phyloP scores from a whole-genome alignment of 2,797 vertebrate genomes.

The Alcedo atthis region DNA sequence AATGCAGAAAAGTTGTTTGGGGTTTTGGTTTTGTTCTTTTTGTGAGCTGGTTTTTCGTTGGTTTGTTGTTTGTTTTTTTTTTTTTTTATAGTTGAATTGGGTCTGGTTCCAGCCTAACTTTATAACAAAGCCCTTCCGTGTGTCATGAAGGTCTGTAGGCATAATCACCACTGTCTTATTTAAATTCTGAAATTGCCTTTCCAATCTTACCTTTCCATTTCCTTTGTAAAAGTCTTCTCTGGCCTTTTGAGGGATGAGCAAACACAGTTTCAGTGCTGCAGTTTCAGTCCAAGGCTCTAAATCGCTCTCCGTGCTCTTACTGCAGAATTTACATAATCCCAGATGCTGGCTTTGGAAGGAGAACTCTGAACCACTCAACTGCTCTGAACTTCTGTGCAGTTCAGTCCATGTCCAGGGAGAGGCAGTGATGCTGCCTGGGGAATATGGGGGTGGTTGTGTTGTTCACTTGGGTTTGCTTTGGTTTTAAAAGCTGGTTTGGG shows the following conservation, averaged over 20 bases:
- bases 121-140: background rate
- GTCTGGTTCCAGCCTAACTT: background rate
- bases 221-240: constrained; percentile 3
- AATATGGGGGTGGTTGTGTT: background rate
- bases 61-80: background rate
- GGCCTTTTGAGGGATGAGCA: constrained; percentile 53
- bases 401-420: background rate
- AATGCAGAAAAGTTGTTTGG: background rate
- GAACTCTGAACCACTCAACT: background rate
- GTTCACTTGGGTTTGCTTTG: background rate
- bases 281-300: background rate
- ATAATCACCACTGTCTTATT: constrained; percentile 17
- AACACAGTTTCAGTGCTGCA: constrained; percentile 24
- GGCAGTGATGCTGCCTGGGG: background rate
- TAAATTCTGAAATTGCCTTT: constrained; percentile 59
- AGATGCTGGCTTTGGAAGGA: background rate
- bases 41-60: background rate
- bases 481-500: background rate
- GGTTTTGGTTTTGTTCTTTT: background rate
- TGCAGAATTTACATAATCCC: background rate
- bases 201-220: constrained; percentile 47
- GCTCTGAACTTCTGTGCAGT: background rate
- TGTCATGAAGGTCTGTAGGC: background rate
- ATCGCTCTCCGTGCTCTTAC: background rate
- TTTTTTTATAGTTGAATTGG: background rate